Conservation (phyloP, 2,113 vertebrate genomes). For the Phocoena sinus region DNA sequence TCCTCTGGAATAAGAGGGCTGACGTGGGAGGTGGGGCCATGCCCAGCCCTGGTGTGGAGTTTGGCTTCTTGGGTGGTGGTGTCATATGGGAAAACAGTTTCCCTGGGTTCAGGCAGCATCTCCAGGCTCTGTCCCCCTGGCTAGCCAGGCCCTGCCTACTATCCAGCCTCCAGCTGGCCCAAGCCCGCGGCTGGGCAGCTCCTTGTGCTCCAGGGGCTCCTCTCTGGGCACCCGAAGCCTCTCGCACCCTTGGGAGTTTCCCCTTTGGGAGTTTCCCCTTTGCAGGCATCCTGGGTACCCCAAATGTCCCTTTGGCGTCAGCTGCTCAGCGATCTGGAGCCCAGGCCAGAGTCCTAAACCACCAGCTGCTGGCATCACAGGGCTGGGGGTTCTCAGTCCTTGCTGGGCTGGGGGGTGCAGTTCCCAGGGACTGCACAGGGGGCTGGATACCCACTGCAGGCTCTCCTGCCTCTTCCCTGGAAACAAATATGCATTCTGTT, state of each 20-base stretch:
- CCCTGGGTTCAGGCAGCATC: neutral
- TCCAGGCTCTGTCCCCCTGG: neutral
- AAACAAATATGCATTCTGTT: neutral
- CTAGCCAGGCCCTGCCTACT: neutral
- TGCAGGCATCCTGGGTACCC: neutral
- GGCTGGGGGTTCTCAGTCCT: neutral
- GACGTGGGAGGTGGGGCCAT: neutral
- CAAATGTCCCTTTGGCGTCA: neutral
- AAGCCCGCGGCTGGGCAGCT: neutral
- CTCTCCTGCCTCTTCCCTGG: neutral
- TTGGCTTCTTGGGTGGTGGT: neutral
- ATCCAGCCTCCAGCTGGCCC: neutral
- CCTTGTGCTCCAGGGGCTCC: neutral
- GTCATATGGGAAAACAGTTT: neutral
- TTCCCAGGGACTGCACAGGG: neutral
- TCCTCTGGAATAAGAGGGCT: neutral
- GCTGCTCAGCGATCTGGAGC: neutral
- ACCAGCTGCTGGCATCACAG: neutral
- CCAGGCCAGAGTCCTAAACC: neutral
- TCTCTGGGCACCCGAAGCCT: neutral
- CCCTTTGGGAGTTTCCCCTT: neutral
- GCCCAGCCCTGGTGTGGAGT: neutral
- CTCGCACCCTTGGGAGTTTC: neutral
- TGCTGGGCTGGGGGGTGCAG: accelerated
- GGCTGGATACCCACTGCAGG: neutral